Evolutionary conservation across 1,140 invertebrate species (phyloP).

Genomic region (Trissolcus basalis): DNA sequence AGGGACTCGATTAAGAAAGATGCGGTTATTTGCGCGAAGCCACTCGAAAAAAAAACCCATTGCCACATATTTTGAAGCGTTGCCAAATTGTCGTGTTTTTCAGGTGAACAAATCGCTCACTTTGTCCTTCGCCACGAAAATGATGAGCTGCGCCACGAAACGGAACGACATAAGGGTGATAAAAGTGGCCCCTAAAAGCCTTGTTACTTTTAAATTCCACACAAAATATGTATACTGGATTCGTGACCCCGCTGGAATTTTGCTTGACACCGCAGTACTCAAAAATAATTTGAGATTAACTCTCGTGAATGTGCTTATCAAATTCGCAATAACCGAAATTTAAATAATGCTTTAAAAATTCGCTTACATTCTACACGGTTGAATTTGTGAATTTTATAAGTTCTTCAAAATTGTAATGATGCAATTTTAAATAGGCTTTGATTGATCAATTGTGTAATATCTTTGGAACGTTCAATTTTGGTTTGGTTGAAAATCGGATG

Average conservation of each 20-base stretch:
- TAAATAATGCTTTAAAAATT: too few relatives aligned
- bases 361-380: too few relatives aligned
- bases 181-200: constrained; percentile 21
- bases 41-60: constrained; percentile 30
- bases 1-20: constrained; percentile 20
- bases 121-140: constrained; percentile 23
- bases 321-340: too few relatives aligned
- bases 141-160: constrained; percentile 24
- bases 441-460: too few relatives aligned
- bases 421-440: too few relatives aligned
- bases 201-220: constrained; percentile 9
- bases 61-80: constrained; percentile 34
- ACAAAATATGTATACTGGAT: neutral
- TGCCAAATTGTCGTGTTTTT: constrained; percentile 42
- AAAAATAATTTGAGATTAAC: too few relatives aligned
- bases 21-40: constrained; percentile 4
- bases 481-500: neutral
- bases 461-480: neutral
- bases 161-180: constrained; percentile 27
- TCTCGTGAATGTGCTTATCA: too few relatives aligned
- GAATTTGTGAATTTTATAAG: too few relatives aligned
- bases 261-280: neutral
- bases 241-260: neutral
- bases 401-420: too few relatives aligned
- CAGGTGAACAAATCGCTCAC: constrained; percentile 34